phyloP scores from a whole-genome alignment of 1,140 invertebrate species.

The Neelides sp. region DNA sequence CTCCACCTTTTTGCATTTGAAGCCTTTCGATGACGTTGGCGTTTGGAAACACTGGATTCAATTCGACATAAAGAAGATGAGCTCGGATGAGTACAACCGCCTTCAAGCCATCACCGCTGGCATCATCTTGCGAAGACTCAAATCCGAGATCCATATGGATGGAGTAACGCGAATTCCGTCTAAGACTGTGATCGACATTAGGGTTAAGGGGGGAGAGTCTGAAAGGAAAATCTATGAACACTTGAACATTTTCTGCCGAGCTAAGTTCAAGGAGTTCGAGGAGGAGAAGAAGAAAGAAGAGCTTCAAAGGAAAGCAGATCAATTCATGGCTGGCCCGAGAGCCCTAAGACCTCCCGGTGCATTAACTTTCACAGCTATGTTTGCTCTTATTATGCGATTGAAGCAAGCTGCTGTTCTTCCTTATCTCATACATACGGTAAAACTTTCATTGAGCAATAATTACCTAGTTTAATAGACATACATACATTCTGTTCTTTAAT shows the following conservation, averaged over 20 bases:
- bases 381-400: slow-evolving; percentile 66
- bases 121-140: slow-evolving; percentile 70
- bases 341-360: background rate
- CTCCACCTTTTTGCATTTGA: slow-evolving; percentile 18
- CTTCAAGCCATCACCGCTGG: slow-evolving; percentile 65
- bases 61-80: slow-evolving; percentile 49
- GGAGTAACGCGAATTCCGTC: slow-evolving; percentile 26
- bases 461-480: background rate
- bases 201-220: slow-evolving; percentile 49
- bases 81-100: slow-evolving; percentile 52
- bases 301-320: slow-evolving; percentile 7
- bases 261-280: slow-evolving; percentile 35
- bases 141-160: slow-evolving; percentile 51
- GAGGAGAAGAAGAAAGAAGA: slow-evolving; percentile 32
- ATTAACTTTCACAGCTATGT: slow-evolving; percentile 43
- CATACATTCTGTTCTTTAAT: background rate
- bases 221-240: slow-evolving; percentile 59
- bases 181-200: slow-evolving; percentile 33
- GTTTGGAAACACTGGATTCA: slow-evolving; percentile 55
- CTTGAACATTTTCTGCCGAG: slow-evolving; percentile 31
- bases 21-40: slow-evolving; percentile 33
- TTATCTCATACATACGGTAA: slow-evolving; percentile 53
- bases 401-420: slow-evolving; percentile 82
- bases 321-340: slow-evolving; percentile 7
- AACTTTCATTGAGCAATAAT: background rate